These are phyloP conservation scores for Felis chaus DNA, from an alignment of 2,113 vertebrate genomes.

Conservation along the genomic window DNA sequence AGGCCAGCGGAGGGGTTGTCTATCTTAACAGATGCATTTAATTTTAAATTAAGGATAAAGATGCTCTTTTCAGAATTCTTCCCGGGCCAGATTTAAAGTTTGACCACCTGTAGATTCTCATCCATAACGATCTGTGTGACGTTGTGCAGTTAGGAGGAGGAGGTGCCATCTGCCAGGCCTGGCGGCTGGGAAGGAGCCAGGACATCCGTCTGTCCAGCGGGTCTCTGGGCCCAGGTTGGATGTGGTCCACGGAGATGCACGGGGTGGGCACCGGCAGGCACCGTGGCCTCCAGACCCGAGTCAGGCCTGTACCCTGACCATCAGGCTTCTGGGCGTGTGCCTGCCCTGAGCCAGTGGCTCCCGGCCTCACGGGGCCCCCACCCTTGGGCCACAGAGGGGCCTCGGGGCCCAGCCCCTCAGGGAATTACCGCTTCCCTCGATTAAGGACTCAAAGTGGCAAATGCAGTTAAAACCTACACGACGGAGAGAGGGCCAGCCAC, in stretches of 20 bases:
- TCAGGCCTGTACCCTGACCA: not conserved
- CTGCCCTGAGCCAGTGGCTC: fast-evolving
- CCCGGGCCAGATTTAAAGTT: not conserved
- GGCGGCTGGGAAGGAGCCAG: not conserved
- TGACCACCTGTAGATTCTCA: not conserved
- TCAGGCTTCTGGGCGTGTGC: not conserved
- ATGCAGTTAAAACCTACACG: too few species aligned
- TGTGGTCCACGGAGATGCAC: not conserved
- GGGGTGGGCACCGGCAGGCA: not conserved
- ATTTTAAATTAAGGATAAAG: not conserved
- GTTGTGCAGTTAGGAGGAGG: not conserved
- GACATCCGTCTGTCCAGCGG: not conserved
- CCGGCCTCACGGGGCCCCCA: fast-evolving
- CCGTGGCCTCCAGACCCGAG: not conserved
- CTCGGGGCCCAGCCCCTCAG: not conserved
- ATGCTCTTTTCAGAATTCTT: not conserved
- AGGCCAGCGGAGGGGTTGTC: not conserved
- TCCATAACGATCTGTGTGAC: fast-evolving
- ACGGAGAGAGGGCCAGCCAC: too few species aligned
- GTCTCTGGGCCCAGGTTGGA: not conserved
- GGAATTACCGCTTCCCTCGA: not conserved
- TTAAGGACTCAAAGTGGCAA: not conserved
- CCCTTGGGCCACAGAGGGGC: too few species aligned
- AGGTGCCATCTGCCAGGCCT: not conserved
- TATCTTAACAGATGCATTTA: not conserved